A percentile compares a stretch with the other conserved stretches of the same genome.
Evolutionary conservation across 1,140 invertebrate species (phyloP).

Genomic region (Danaus melanippus): DNA sequence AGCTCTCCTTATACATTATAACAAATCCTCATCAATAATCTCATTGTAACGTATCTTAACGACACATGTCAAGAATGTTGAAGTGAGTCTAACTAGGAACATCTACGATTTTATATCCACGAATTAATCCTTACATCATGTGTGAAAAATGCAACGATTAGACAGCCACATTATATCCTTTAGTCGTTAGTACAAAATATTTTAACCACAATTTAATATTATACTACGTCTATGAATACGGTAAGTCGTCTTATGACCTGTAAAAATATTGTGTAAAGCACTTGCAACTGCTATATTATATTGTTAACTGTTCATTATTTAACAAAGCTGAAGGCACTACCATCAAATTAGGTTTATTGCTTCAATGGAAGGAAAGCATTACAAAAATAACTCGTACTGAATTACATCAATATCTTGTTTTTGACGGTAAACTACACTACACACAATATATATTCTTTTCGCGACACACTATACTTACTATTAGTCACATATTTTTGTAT

Average conservation of each 20-base stretch:
- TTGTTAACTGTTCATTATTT: slow-evolving; percentile 49
- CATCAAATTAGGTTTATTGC: slow-evolving; percentile 64
- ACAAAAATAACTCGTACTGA: slow-evolving; percentile 60
- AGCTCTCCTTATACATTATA: slow-evolving; percentile 37
- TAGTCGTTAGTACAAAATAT: slow-evolving; percentile 61
- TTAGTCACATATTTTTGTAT: slow-evolving; percentile 31
- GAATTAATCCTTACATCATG: slow-evolving; percentile 52
- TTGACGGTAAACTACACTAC: slow-evolving; percentile 38
- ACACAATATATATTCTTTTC: slow-evolving; percentile 27
- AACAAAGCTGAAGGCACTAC: slow-evolving; percentile 70
- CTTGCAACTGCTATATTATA: slow-evolving; percentile 60
- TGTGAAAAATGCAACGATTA: slow-evolving; percentile 66
- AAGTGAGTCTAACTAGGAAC: slow-evolving; percentile 63
- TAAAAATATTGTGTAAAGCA: slow-evolving; percentile 70
- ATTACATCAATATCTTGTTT: slow-evolving; percentile 32
- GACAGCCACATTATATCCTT: slow-evolving; percentile 62
- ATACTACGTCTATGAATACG: slow-evolving; percentile 66
- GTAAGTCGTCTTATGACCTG: slow-evolving; percentile 65
- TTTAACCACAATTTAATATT: slow-evolving; percentile 58
- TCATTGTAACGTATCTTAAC: slow-evolving; percentile 43
- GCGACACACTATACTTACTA: slow-evolving; percentile 36
- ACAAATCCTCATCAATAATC: slow-evolving; percentile 44
- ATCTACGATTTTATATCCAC: slow-evolving; percentile 50
- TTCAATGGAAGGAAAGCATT: slow-evolving; percentile 62
- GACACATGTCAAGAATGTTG: slow-evolving; percentile 54